Evolutionary conservation across 2,888 invertebrate species (phyloP).

Genomic region (Cryptophagus acutangulus): DNA sequence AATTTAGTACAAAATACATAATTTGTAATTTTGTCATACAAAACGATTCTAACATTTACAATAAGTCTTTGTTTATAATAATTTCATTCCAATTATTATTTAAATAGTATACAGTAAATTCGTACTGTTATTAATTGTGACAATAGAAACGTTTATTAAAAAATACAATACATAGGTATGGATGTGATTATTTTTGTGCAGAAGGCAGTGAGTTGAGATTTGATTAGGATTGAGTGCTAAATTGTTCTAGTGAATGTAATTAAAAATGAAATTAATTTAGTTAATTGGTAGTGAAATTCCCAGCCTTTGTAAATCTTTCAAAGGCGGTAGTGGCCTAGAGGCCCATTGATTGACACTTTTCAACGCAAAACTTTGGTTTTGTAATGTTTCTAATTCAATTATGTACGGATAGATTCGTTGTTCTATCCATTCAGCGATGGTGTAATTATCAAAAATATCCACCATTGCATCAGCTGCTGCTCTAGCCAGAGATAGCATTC

Average conservation of each 20-base stretch:
- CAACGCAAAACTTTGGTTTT: constrained; percentile 51
- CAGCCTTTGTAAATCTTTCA: constrained; percentile 48
- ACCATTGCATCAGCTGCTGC: constrained; percentile 54
- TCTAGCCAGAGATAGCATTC: constrained; percentile 52
- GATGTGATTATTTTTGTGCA: neutral
- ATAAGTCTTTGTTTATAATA: too few relatives aligned
- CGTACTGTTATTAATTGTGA: too few relatives aligned
- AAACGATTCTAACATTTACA: too few relatives aligned
- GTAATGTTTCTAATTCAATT: constrained; percentile 52
- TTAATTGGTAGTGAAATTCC: constrained; percentile 38
- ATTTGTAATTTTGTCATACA: too few relatives aligned
- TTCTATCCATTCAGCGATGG: constrained; percentile 62
- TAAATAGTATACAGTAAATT: too few relatives aligned
- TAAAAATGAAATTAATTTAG: constrained; percentile 1
- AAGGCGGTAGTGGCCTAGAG: constrained; percentile 54
- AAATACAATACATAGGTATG: neutral
- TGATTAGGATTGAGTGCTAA: too few relatives aligned
- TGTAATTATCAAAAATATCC: constrained; percentile 57
- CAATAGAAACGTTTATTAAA: too few relatives aligned
- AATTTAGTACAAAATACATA: too few relatives aligned
- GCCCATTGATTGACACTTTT: constrained; percentile 56
- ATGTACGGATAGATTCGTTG: constrained; percentile 58
- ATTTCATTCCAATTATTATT: too few relatives aligned
- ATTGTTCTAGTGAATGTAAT: too few relatives aligned
- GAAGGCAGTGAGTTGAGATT: too few relatives aligned